Conservation (phyloP, 2,797 vertebrate genomes). For the Arnoldichthys spilopterus region DNA sequence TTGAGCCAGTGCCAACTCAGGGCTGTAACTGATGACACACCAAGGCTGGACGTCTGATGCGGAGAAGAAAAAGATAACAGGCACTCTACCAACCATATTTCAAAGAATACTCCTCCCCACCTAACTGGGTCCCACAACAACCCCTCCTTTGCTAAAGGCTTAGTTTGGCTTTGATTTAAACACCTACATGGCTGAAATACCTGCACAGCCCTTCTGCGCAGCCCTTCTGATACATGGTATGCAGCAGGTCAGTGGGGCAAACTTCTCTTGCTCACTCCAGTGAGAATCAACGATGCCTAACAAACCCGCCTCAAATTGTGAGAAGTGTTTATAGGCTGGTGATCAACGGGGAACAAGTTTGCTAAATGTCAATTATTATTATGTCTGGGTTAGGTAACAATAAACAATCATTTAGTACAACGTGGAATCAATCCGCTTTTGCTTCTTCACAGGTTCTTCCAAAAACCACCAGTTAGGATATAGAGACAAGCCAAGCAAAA, state of each 20-base stretch:
- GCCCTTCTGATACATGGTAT: constrained; percentile 67
- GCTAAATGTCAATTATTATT: neutral
- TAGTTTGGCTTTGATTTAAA: constrained; percentile 74
- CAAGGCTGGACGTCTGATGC: constrained; percentile 69
- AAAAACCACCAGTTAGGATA: neutral
- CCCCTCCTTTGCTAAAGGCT: constrained; percentile 54
- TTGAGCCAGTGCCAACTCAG: constrained; percentile 70
- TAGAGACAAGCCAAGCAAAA: neutral
- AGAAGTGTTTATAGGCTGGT: constrained; percentile 2
- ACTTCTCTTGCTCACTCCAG: constrained; percentile 65
- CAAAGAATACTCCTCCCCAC: constrained; percentile 64
- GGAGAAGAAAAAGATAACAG: constrained; percentile 80
- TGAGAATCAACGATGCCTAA: constrained; percentile 58
- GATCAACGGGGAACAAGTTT: neutral
- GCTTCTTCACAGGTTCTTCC: neutral
- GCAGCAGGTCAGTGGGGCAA: constrained; percentile 71
- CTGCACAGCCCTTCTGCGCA: constrained; percentile 64
- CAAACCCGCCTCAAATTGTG: constrained; percentile 41
- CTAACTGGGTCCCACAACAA: constrained; percentile 58
- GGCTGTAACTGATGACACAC: constrained; percentile 77
- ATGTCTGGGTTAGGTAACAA: neutral
- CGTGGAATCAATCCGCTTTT: no score
- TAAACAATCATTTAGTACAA: neutral
- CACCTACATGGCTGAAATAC: constrained; percentile 72
- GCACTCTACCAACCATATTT: constrained; percentile 74